These are phyloP conservation scores for Lysandra bellargus DNA, from an alignment of 2,888 invertebrate species.

Conservation along the genomic window DNA sequence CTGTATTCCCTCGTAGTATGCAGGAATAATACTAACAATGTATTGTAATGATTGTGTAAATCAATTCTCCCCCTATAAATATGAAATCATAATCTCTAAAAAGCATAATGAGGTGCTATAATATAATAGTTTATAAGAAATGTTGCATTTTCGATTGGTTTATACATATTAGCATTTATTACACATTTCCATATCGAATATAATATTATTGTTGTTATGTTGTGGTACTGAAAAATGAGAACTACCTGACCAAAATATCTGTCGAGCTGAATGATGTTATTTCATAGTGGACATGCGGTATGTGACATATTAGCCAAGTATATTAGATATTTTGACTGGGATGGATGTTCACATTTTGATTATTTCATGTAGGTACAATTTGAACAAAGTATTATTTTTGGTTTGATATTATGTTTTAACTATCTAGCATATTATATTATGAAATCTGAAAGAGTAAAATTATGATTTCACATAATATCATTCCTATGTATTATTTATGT, in stretches of 20 bases:
- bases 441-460: neutral
- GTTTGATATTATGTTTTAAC: neutral
- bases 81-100: constrained; percentile 49
- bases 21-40: constrained; percentile 15
- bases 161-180: constrained; percentile 43
- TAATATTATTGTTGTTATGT: constrained; percentile 32
- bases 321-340: neutral
- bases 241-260: neutral
- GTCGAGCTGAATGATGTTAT: neutral
- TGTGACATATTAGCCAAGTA: neutral
- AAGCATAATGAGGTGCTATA: constrained; percentile 62
- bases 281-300: too few relatives aligned
- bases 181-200: constrained; percentile 40
- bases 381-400: constrained; percentile 9
- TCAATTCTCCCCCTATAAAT: constrained; percentile 6
- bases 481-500: neutral
- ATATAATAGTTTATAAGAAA: constrained; percentile 41
- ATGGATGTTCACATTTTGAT: neutral
- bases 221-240: constrained; percentile 28
- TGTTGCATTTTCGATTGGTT: constrained; percentile 45
- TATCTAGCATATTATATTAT: constrained; percentile 1
- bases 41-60: constrained; percentile 12
- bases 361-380: neutral
- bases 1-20: neutral
- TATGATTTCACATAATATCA: constrained; percentile 1